A percentile compares a stretch with the other conserved stretches of the same genome.
Conservation (phyloP, 2,888 invertebrate species). For the Teinopalpus imperialis region DNA sequence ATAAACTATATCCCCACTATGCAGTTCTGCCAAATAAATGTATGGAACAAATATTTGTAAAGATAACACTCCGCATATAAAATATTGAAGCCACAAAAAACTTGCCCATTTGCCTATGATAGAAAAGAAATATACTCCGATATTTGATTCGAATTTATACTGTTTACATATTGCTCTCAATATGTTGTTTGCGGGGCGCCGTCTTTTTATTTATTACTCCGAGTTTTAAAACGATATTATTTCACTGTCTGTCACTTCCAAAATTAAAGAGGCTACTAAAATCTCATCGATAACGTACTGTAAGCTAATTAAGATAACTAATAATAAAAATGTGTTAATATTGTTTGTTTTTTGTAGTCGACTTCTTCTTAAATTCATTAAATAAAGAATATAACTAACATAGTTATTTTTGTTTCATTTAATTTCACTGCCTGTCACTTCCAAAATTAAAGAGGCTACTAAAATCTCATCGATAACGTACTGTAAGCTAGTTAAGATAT, state of each 20-base stretch:
- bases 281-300: conserved; percentile 11
- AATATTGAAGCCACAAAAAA: too few relatives aligned
- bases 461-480: conserved; percentile 16
- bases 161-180: too few relatives aligned
- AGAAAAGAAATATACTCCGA: too few relatives aligned
- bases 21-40: conserved; percentile 14
- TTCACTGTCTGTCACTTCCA: conserved; percentile 31
- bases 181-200: too few relatives aligned
- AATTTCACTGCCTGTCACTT: conserved; percentile 32
- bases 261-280: conserved; percentile 26
- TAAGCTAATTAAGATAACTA: too few relatives aligned
- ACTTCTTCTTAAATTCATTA: conserved; percentile 2
- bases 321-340: too few relatives aligned
- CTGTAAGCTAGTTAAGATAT: not conserved
- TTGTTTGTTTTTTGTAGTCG: conserved; percentile 7
- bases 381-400: conserved; percentile 6
- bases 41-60: conserved; percentile 12
- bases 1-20: conserved; percentile 3
- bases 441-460: conserved; percentile 25
- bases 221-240: too few relatives aligned
- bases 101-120: too few relatives aligned
- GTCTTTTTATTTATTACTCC: too few relatives aligned
- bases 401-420: not conserved
- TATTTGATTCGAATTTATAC: too few relatives aligned
- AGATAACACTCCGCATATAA: too few relatives aligned